Conservation (phyloP, 2,113 vertebrate species). For the Halcyon malimbica region DNA sequence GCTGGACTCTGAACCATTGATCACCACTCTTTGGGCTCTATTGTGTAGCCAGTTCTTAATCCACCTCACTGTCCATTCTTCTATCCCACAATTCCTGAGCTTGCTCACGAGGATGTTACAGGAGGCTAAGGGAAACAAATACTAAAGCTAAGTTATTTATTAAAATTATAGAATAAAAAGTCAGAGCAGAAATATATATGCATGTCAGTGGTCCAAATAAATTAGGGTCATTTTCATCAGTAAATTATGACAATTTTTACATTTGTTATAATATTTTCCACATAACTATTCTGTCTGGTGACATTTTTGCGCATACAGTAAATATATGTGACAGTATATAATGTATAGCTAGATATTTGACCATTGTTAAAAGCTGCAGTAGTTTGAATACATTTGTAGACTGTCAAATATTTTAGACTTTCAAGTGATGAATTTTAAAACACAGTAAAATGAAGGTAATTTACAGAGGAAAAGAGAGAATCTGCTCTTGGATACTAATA, state of each 20-base stretch:
- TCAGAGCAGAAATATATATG: neutral
- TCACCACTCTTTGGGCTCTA: too few relatives aligned
- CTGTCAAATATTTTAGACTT: constrained; percentile 43
- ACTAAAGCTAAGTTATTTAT: constrained; percentile 40
- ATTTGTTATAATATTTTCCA: constrained; percentile 52
- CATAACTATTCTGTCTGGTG: constrained; percentile 34
- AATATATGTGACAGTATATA: constrained; percentile 25
- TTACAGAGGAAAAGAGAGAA: constrained; percentile 4
- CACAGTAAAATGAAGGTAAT: constrained; percentile 7
- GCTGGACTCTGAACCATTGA: too few relatives aligned
- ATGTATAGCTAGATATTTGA: constrained; percentile 28
- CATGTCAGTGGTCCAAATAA: neutral
- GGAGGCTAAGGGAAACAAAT: too few relatives aligned
- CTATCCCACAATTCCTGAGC: too few relatives aligned
- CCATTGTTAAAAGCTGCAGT: constrained; percentile 12
- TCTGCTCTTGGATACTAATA: neutral
- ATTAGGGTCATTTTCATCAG: constrained; percentile 44
- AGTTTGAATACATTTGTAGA: constrained; percentile 42
- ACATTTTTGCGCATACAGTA: neutral
- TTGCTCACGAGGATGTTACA: too few relatives aligned
- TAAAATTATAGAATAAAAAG: constrained; percentile 7
- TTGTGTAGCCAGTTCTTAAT: too few relatives aligned
- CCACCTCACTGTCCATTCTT: too few relatives aligned
- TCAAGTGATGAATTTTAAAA: constrained; percentile 50
- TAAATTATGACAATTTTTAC: constrained; percentile 11